Conservation (phyloP, 2,797 vertebrate genomes). For the Phataginus tetradactyla region DNA sequence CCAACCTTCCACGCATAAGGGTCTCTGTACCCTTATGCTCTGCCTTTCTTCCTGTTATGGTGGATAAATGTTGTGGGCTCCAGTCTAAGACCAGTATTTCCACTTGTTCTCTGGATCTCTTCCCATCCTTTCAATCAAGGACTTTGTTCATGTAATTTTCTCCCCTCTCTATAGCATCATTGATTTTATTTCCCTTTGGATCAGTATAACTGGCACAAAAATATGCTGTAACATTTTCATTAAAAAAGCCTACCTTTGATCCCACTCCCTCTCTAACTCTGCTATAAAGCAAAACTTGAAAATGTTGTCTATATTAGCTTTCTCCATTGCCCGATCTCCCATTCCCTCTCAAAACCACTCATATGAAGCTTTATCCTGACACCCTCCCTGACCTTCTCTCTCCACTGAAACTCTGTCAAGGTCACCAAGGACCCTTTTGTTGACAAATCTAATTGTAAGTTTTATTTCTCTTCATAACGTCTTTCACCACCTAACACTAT, state of each 20-base stretch:
- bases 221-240: background rate
- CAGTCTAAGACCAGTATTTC: background rate
- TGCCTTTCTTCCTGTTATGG: background rate
- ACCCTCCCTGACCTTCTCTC: background rate
- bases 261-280: background rate
- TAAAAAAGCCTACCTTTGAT: background rate
- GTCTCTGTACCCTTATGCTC: background rate
- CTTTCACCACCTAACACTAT: background rate
- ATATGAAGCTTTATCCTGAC: background rate
- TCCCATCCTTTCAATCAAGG: background rate
- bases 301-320: background rate
- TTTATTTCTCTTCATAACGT: constrained; percentile 7
- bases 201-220: background rate
- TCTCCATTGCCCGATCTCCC: background rate
- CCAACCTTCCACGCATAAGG: background rate
- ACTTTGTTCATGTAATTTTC: background rate
- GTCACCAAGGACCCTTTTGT: background rate
- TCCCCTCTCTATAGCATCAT: background rate
- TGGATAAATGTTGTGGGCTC: background rate
- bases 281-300: background rate
- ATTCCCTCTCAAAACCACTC: background rate
- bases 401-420: background rate
- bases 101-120: background rate
- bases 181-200: background rate
- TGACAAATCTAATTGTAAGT: background rate